Conservation (phyloP, 1,140 invertebrate species). For the Drosophila sucinea region DNA sequence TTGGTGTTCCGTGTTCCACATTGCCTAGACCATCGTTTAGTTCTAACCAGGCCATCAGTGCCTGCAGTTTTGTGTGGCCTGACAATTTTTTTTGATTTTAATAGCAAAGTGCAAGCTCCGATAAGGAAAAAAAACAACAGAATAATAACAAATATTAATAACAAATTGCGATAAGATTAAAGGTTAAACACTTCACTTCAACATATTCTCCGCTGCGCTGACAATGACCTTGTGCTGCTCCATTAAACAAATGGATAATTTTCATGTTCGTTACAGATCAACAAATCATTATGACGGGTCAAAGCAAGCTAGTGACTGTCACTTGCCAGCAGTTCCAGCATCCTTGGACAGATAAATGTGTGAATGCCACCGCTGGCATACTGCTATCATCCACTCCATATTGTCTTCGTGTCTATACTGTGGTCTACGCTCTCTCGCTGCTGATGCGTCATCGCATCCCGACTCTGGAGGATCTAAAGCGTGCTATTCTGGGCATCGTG, state of each 20-base stretch:
- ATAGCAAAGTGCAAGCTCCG: conserved; percentile 41
- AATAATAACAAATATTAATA: conserved; percentile 28
- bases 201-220: background rate
- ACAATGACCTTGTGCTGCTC: background rate
- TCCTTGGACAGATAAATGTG: conserved; percentile 90
- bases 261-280: background rate
- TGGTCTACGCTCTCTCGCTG: conserved; percentile 90
- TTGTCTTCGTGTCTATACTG: conserved; percentile 89
- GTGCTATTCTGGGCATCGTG: conserved; percentile 87
- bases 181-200: conserved; percentile 13
- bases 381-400: conserved; percentile 87
- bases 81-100: conserved; percentile 22
- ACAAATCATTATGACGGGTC: conserved; percentile 84
- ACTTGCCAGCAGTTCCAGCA: conserved; percentile 90
- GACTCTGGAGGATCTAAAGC: conserved; percentile 86
- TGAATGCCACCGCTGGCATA: conserved; percentile 87
- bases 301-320: conserved; percentile 86
- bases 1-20: conserved; percentile 18
- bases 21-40: conserved; percentile 18
- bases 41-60: conserved; percentile 36
- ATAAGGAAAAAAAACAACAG: conserved; percentile 26
- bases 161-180: conserved; percentile 57
- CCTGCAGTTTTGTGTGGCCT: conserved; percentile 27
- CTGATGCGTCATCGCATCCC: conserved; percentile 88
- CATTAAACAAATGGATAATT: conserved; percentile 5